Evolutionary conservation across 2,113 vertebrate genomes (phyloP), one percentile per base, ranked within the genome.

Genomic region (Pseudorasbora parva): DNA sequence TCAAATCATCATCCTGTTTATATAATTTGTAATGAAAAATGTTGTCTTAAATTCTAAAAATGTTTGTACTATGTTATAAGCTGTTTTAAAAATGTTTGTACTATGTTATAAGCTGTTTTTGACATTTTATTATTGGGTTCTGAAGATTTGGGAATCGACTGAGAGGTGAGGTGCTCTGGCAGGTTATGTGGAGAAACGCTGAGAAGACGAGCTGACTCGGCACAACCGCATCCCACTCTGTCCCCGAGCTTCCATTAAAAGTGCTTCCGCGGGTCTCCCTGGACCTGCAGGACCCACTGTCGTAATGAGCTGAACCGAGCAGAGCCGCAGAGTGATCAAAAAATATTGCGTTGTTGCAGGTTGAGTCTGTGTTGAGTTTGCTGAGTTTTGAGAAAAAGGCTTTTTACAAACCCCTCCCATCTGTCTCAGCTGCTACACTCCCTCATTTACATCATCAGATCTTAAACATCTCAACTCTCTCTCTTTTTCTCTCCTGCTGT

Each of bases 141-240:
- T 41, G 64, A 43, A 23, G 68, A 10, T 56, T 73, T 56, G n/a
- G 11, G 21, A 30, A 47, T 4, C 9, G n/a, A 23, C n/a, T n/a
- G 41, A 21, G 30, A 30, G 3, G 57, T 3, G 27, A 49, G 54
- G 15, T 51, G 41, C 21, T 84, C 76, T 10, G 76, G 86, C 85
- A 66, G 85, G 56, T 4, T 59, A 81, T 21, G 86, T 71, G 76
- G 78, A 66, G 59, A 77, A 27, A 37, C 47, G 76, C 83, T 85
- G 89, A 57, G 87, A 68, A 33, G 78, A 56, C 85, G 69, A 92
- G 92, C 94, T 93, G 93, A 93, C 87, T 94, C 90, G 88, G 89
- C 92, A 89, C 85, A 78, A 83, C 76, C 33, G 54, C 54, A 62
- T 87, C 87, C 86, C 64, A 23, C 64, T 81, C 62, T 87, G 87